Conservation (phyloP, 2,888 invertebrate species). For the Chironomus tentans region DNA sequence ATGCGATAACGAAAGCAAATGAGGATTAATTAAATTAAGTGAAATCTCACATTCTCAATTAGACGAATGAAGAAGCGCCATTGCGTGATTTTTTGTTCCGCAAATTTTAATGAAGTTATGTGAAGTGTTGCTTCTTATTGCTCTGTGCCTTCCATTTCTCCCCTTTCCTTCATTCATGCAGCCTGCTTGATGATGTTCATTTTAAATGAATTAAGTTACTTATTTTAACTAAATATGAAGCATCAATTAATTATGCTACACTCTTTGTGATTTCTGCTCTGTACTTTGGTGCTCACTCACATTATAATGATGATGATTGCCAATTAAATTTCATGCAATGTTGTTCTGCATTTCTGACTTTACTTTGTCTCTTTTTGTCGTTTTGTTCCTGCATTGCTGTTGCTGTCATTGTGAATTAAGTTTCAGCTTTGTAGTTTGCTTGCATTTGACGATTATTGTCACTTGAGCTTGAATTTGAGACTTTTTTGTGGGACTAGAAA, state of each 20-base stretch:
- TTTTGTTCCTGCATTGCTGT: neutral
- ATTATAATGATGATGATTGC: neutral
- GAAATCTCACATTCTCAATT: neutral
- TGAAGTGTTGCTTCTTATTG: neutral
- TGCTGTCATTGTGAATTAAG: neutral
- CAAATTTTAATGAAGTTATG: neutral
- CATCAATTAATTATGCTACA: constrained; percentile 1
- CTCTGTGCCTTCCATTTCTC: neutral
- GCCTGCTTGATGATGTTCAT: too few species aligned
- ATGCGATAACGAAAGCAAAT: neutral
- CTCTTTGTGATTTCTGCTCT: neutral
- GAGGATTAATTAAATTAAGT: constrained; percentile 10
- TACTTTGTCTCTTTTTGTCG: neutral
- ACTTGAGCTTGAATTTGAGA: too few species aligned
- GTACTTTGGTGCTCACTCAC: neutral
- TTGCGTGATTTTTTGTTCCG: neutral
- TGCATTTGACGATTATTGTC: too few species aligned
- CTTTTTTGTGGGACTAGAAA: too few species aligned
- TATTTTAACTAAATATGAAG: neutral
- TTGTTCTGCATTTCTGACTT: neutral
- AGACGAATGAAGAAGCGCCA: neutral
- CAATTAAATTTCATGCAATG: constrained; percentile 8
- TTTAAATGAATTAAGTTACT: too few species aligned
- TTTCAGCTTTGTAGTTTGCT: too few species aligned
- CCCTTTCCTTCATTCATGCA: too few species aligned